Evolutionary conservation across 2,113 vertebrate genomes (phyloP).

Genomic region (Cygnus buccinator): DNA sequence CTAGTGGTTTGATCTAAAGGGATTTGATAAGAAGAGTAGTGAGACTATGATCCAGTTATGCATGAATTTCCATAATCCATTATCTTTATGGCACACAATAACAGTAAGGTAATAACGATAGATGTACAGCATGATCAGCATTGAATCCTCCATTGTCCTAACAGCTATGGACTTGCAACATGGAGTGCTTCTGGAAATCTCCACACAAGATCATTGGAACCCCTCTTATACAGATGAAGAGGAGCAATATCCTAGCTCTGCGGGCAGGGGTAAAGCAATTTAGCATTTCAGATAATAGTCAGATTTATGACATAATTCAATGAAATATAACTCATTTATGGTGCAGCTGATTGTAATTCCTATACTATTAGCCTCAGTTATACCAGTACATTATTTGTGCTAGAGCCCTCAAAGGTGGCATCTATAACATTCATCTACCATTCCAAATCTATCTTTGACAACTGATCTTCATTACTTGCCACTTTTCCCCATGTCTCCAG

Average conservation of each 20-base stretch:
- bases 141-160: constrained; percentile 6
- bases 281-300: neutral
- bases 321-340: neutral
- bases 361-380: neutral
- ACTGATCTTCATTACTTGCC: neutral
- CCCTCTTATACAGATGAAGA: constrained; percentile 23
- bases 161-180: neutral
- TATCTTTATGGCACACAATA: neutral
- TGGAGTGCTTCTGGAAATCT: neutral
- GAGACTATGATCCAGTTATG: neutral
- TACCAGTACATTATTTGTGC: neutral
- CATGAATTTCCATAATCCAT: neutral
- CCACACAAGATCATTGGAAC: neutral
- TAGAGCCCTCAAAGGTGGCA: neutral
- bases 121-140: neutral
- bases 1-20: neutral
- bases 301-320: neutral
- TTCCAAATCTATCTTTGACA: neutral
- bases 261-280: constrained; percentile 36
- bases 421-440: neutral
- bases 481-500: neutral
- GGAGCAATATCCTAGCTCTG: constrained; percentile 3
- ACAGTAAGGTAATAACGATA: neutral
- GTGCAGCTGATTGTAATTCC: neutral
- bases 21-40: neutral